phyloP scores from a whole-genome alignment of 2,113 vertebrate species.

The Oreochromis niloticus region DNA sequence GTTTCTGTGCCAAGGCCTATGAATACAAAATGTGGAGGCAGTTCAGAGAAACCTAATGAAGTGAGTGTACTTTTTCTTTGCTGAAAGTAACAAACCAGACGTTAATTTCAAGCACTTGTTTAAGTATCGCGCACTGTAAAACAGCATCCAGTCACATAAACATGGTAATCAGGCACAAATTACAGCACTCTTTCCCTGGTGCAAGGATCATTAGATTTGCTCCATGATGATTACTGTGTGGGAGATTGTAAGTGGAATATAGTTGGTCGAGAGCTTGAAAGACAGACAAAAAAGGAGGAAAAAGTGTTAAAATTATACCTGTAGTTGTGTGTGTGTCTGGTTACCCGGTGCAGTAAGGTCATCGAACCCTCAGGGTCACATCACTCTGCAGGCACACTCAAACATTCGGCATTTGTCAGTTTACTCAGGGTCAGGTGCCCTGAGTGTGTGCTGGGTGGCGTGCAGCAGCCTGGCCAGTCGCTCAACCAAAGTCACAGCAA shows the following conservation, averaged over 20 bases:
- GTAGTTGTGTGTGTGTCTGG: not conserved
- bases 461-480: constrained; percentile 52
- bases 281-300: not conserved
- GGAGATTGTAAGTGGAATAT: not conserved
- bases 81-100: not conserved
- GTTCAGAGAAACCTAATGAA: not conserved
- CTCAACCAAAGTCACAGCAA: constrained; percentile 56
- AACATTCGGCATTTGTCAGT: constrained; percentile 63
- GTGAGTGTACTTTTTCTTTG: not conserved
- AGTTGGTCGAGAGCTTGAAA: not conserved
- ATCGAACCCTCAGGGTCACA: constrained; percentile 4
- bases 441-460: constrained; percentile 20
- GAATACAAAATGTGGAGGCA: not conserved
- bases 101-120: not conserved
- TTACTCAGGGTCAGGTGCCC: constrained; percentile 65
- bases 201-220: not conserved
- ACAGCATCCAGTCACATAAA: not conserved
- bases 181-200: not conserved
- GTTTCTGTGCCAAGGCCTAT: not conserved
- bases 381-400: constrained; percentile 20
- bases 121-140: not conserved
- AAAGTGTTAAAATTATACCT: not conserved
- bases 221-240: not conserved
- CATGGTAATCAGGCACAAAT: constrained; percentile 16
- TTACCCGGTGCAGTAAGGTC: constrained; percentile 5